Percentiles rank a stretch among this genome's conserved stretches.
Conservation (phyloP, 2,888 invertebrate species). For the Pristionchus mayeri region DNA sequence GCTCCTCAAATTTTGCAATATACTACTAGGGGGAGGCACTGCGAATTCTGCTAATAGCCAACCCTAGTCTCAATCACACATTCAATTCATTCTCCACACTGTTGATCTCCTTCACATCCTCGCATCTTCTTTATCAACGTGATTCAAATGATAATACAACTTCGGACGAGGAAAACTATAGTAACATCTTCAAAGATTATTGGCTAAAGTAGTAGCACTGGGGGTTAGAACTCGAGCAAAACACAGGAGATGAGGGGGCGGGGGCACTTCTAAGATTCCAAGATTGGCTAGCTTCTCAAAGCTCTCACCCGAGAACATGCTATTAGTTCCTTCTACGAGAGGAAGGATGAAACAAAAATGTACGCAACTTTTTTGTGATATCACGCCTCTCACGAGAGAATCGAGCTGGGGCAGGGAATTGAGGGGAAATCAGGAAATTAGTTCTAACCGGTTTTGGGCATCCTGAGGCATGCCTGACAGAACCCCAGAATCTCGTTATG, state of each 20-base stretch:
- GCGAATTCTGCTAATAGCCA: no score
- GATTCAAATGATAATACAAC: constrained; percentile 10
- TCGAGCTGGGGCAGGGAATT: no score
- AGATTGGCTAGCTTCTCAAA: constrained; percentile 21
- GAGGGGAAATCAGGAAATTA: no score
- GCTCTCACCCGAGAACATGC: constrained; percentile 4
- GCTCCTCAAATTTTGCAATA: no score
- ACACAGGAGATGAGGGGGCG: not conserved
- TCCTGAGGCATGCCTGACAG: no score
- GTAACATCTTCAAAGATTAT: not conserved
- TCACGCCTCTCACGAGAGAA: no score
- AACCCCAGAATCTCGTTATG: no score
- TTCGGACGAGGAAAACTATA: not conserved
- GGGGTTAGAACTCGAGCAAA: constrained; percentile 32
- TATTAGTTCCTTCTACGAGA: not conserved
- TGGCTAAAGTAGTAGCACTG: not conserved
- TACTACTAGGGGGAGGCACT: no score
- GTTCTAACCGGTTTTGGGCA: no score
- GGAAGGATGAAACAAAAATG: not conserved
- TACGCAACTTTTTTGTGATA: constrained; percentile 22
- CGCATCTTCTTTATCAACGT: constrained; percentile 21
- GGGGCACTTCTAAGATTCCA: not conserved
- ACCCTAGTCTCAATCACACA: no score
- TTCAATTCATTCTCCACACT: not conserved
- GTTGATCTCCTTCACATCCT: not conserved